Evolutionary conservation across 2,113 vertebrate genomes (phyloP).

Genomic region (Nyctereutes procyonoides): DNA sequence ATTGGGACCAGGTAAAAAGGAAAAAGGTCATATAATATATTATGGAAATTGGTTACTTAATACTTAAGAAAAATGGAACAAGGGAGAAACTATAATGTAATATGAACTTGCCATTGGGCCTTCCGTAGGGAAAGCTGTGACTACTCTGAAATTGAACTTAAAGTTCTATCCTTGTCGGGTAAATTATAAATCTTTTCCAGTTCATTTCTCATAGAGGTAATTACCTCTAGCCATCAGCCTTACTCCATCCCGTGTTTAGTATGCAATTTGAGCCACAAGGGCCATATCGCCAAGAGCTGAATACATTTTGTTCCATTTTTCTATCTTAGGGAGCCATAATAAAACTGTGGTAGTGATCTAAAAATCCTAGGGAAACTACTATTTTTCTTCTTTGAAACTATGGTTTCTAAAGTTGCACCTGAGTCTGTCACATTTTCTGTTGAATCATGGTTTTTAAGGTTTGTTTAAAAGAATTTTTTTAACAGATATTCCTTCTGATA

Average conservation of each 20-base stretch:
- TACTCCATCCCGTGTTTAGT: conserved; percentile 67
- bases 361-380: conserved; percentile 41
- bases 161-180: conserved; percentile 38
- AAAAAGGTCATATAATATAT: not conserved
- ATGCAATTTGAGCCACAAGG: conserved; percentile 67
- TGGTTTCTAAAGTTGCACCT: conserved; percentile 51
- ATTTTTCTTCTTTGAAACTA: conserved; percentile 46
- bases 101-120: conserved; percentile 65
- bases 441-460: conserved; percentile 68
- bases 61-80: conserved; percentile 20
- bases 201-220: conserved; percentile 68
- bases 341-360: conserved; percentile 59
- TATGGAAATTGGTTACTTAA: not conserved
- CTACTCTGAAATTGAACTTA: conserved; percentile 39
- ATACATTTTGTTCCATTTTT: conserved; percentile 46
- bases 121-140: conserved; percentile 53
- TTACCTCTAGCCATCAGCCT: conserved; percentile 74
- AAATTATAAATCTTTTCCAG: conserved; percentile 6
- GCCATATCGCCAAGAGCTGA: conserved; percentile 41
- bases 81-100: conserved; percentile 43
- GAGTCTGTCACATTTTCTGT: conserved; percentile 68
- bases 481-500: conserved; percentile 58
- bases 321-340: conserved; percentile 51
- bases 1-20: conserved; percentile 45
- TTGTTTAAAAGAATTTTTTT: not conserved